Evolutionary conservation across 1,140 invertebrate genomes (phyloP).

Genomic region (Epicauta chinensis): DNA sequence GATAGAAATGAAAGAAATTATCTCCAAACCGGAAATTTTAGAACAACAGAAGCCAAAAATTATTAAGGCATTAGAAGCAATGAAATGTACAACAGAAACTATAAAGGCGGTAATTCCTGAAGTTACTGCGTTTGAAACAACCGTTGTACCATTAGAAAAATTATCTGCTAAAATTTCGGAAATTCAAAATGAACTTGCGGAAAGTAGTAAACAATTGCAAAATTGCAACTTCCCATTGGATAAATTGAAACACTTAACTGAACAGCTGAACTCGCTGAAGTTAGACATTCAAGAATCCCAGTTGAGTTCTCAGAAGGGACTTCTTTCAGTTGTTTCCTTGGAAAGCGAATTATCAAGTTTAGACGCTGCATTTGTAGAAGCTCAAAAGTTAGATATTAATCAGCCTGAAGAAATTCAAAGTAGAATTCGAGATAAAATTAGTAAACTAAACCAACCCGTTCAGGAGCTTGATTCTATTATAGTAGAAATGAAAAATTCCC

Average conservation of each 20-base stretch:
- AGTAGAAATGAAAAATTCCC: constrained; percentile 5
- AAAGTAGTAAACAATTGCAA: neutral
- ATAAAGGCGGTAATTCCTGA: neutral
- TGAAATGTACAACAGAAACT: neutral
- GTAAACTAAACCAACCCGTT: constrained; percentile 1
- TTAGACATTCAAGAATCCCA: neutral
- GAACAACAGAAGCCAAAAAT: constrained; percentile 17
- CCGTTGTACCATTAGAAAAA: neutral
- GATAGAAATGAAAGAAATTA: neutral
- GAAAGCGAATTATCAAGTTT: constrained; percentile 2
- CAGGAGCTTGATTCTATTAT: constrained; percentile 9
- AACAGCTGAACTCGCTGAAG: neutral
- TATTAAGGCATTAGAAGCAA: constrained; percentile 5
- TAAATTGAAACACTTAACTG: neutral
- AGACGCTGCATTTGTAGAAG: constrained; percentile 8
- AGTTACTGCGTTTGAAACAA: neutral
- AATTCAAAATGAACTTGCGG: constrained; percentile 2
- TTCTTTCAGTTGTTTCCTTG: neutral
- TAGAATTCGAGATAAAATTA: neutral
- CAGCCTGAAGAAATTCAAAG: no score
- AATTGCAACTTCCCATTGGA: neutral
- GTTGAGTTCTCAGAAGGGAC: neutral
- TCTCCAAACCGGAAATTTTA: constrained; percentile 10
- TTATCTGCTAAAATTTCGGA: constrained; percentile 2
- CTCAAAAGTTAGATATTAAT: no score